Evolutionary conservation across 2,113 vertebrate genomes (phyloP), one percentile per base, ranked within the genome.

Genomic region (Notarius quadriscutis): DNA sequence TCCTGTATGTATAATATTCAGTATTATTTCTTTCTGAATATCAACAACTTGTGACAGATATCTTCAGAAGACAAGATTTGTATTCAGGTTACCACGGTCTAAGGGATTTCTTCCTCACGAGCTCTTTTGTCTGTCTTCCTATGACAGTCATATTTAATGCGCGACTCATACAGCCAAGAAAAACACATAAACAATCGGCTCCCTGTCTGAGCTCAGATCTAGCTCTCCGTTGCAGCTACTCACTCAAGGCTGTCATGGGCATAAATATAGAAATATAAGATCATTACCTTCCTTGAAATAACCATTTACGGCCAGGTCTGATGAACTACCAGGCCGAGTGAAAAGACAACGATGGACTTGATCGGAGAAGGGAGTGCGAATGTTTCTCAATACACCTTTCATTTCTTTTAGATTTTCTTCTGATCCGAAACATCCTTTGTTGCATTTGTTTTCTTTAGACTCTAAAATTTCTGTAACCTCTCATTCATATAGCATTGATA

Each of bases 181-280:
- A 84, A 90, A 88, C 84, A 87, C 74, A 86, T 86, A 88, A 84
- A 85, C 53, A 60, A 67, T 84, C 77, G 7, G 34, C 58, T 86
- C 55, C 34, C 81, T 81, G 74, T 57, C 71, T 67, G 84, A 88
- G 71, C 87, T 65, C 50, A 41, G 15, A 41, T 20, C 69, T 83
- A 79, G 80, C 51, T 77, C 48, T 58, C 53, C 65, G 20, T 72
- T 58, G 50, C 48, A 78, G 60, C 72, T 67, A 71, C 65, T 88
- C 87, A 88, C 41, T 30, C 87, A 62, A n/a, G 63, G 67, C 85
- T 88, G 89, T 84, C 89, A 88, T 77, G 72, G 67, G 60, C 84
- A 79, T 83, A 88, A 88, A 90, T 84, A 53, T 82, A 82, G 67
- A 88, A 84, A 90, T 84, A 90, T 88, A 88, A 88, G 81, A 88